These are phyloP conservation scores for Zeuzera pyrina DNA, from an alignment of 2,888 invertebrate genomes.

Conservation along the genomic window DNA sequence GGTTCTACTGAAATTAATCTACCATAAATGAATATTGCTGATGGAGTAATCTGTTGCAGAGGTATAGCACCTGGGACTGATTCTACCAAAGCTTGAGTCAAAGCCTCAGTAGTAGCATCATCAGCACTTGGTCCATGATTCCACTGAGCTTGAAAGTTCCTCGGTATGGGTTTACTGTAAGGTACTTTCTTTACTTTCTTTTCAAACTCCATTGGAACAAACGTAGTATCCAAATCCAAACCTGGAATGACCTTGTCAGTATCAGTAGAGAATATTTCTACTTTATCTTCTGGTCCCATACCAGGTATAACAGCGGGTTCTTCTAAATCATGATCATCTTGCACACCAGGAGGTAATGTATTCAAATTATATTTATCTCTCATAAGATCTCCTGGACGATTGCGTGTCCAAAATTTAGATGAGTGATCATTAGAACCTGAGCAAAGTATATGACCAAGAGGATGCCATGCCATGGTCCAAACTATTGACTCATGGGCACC, in stretches of 20 bases:
- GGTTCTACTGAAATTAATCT: constrained; percentile 85
- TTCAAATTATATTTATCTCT: constrained; percentile 98
- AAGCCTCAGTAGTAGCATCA: constrained; percentile 72
- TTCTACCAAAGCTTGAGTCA: constrained; percentile 80
- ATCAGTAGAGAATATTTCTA: constrained; percentile 79
- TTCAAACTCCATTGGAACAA: constrained; percentile 77
- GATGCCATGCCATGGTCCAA: constrained; percentile 99
- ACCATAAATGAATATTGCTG: constrained; percentile 88
- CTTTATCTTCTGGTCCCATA: constrained; percentile 98
- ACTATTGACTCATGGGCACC: constrained; percentile 99
- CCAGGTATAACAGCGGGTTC: constrained; percentile 92
- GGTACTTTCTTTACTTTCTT: constrained; percentile 89
- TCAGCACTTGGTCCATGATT: constrained; percentile 77
- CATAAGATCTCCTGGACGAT: constrained; percentile 98
- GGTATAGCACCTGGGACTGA: constrained; percentile 86
- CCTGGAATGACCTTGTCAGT: constrained; percentile 84
- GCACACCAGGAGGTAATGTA: constrained; percentile 86
- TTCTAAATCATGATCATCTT: constrained; percentile 72
- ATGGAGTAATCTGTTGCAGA: constrained; percentile 82
- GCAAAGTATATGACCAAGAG: constrained; percentile 97
- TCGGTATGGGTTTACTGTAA: constrained; percentile 96
- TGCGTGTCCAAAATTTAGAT: constrained; percentile 99
- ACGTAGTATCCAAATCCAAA: constrained; percentile 83
- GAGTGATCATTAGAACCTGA: constrained; percentile 99
- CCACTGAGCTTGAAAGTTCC: constrained; percentile 98